Percentiles rank a stretch among this genome's conserved stretches.
phyloP scores from a whole-genome alignment of 2,113 vertebrate species.

The Piaya cayana region DNA sequence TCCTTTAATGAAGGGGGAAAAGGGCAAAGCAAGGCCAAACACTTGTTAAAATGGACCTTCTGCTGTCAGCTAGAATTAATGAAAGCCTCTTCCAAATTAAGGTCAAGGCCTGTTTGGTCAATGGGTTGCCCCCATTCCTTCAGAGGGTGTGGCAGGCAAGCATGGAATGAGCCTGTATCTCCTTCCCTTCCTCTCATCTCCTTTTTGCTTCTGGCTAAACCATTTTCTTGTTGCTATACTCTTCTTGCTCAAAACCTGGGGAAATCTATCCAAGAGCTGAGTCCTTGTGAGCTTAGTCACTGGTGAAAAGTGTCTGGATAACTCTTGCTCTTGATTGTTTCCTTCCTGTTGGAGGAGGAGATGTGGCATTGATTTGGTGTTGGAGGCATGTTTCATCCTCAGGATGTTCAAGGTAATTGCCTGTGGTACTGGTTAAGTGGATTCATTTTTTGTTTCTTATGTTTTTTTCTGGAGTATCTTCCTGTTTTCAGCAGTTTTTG shows the following conservation, averaged over 20 bases:
- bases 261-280: neutral
- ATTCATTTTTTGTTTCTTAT: neutral
- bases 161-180: neutral
- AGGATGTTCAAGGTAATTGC: neutral
- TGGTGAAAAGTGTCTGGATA: neutral
- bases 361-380: neutral
- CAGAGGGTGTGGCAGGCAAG: neutral
- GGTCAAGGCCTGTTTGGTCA: neutral
- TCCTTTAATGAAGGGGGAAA: neutral
- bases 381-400: neutral
- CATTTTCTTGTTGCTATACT: neutral
- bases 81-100: neutral
- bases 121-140: neutral
- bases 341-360: neutral
- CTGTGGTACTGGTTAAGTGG: neutral
- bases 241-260: neutral
- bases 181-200: neutral
- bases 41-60: neutral
- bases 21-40: neutral
- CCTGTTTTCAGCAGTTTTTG: neutral
- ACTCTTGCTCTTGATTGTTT: neutral
- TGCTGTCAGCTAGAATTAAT: neutral
- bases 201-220: neutral
- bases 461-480: neutral
- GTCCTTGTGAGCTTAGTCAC: neutral